phyloP scores from a whole-genome alignment of 2,888 invertebrate genomes.

The Leptopilina drosophilae region DNA sequence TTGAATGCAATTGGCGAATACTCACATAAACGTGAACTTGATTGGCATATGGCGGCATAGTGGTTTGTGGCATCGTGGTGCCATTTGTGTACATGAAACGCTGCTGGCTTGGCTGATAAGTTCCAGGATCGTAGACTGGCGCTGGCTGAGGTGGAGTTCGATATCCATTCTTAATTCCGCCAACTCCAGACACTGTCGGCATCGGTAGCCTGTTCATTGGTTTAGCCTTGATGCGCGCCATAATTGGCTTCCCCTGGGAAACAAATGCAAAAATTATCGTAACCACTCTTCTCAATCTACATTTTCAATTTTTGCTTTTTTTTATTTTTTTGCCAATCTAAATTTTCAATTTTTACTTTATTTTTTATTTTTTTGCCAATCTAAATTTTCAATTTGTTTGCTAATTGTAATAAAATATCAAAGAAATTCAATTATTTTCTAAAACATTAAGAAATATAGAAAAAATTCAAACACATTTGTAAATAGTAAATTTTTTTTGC shows the following conservation, averaged over 20 bases:
- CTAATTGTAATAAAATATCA: no score
- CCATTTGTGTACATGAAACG: conserved; percentile 82
- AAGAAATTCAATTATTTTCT: no score
- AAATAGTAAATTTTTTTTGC: no score
- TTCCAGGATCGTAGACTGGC: conserved; percentile 81
- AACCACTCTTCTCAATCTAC: no score
- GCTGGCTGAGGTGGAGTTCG: conserved; percentile 81
- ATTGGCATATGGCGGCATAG: conserved; percentile 80
- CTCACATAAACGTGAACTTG: conserved; percentile 83
- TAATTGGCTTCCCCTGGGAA: conserved; percentile 87
- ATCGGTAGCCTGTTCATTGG: conserved; percentile 85
- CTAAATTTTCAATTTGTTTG: no score
- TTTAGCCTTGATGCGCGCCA: conserved; percentile 93
- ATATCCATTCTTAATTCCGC: conserved; percentile 83
- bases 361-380: no score
- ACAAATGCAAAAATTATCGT: conserved; percentile 31
- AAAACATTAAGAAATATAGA: no score
- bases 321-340: no score
- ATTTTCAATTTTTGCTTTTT: no score
- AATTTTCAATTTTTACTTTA: no score
- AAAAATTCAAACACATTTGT: no score
- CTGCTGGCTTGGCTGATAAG: conserved; percentile 80
- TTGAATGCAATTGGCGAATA: conserved; percentile 57
- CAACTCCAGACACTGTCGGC: conserved; percentile 77
- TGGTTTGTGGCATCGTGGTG: conserved; percentile 80